Evolutionary conservation across 2,113 vertebrate species (phyloP), one percentile per base, ranked within the genome.

Genomic region (Mesocricetus auratus): DNA sequence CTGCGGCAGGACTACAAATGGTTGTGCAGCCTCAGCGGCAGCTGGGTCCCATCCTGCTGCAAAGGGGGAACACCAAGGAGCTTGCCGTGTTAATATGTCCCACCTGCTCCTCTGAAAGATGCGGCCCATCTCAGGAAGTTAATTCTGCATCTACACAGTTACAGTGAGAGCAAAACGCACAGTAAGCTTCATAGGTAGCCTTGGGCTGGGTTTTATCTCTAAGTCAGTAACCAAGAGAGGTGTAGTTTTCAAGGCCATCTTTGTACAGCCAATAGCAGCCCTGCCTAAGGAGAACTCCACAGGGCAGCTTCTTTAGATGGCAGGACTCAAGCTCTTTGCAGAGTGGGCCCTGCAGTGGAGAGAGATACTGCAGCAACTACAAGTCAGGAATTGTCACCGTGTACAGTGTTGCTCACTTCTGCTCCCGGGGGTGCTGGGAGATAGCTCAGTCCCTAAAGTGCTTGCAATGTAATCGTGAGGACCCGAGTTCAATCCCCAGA

Each of bases 331-430:
- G 39, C 77, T 88, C 19, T 74, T 26, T 6, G 5, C 33, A 78
- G 2, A 29, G 11, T 7, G 3, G 36, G 22, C 12, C n/a, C 11
- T 15, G 42, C 19, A 10, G 36, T 39, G 36, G 3, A 29, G 29
- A 29, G 19, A 74, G 19, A n/a, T 3, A 29, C 5, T 4, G 0
- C 31, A 36, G 16, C 2, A 12, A 47, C 7, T 1, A 58, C 1
- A 22, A 7, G 1, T 17, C 7, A 26, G 42, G 79, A 36, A 36
- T 2, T 45, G 7, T 50, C 36, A 68, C 12, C 12, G 3, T 7
- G 16, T 5, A 17, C 22, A 39, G 1, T 3, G 64, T 56, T 45
- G 39, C 53, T 68, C 53, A 42, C 22, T 62, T 39, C 81, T 62
- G 73, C 39, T 82, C 60, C 69, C 81, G 22, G 47, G 87, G 66